Evolutionary conservation across 1,140 invertebrate species (phyloP).

Genomic region (Caenorhabditis remanei): DNA sequence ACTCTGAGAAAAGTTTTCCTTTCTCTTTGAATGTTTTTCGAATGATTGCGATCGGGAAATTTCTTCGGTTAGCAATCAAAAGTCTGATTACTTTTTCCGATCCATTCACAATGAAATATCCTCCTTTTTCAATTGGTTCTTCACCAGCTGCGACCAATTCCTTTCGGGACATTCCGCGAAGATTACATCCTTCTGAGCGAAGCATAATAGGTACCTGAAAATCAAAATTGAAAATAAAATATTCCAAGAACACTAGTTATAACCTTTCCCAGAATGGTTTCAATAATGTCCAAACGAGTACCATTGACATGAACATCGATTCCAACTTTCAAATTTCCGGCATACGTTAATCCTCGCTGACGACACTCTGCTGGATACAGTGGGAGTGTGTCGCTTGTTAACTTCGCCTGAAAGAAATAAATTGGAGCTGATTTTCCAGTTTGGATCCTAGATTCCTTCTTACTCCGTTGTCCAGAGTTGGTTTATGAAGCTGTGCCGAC

Average conservation of each 20-base stretch:
- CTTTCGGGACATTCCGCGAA: slow-evolving; percentile 66
- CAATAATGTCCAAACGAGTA: slow-evolving; percentile 67
- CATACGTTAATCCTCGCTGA: slow-evolving; percentile 75
- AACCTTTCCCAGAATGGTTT: slow-evolving; percentile 69
- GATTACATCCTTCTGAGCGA: slow-evolving; percentile 73
- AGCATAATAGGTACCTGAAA: slow-evolving; percentile 76
- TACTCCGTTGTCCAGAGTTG: slow-evolving; percentile 60
- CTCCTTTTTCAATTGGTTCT: slow-evolving; percentile 74
- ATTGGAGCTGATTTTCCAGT: background rate
- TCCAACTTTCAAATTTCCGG: slow-evolving; percentile 69
- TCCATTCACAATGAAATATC: slow-evolving; percentile 77
- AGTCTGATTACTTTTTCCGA: slow-evolving; percentile 76
- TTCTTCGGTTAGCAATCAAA: slow-evolving; percentile 74
- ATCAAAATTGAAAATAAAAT: background rate
- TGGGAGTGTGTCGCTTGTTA: slow-evolving; percentile 46
- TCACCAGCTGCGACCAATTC: slow-evolving; percentile 72
- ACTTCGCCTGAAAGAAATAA: background rate
- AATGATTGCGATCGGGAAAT: slow-evolving; percentile 74
- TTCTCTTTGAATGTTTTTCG: slow-evolving; percentile 73
- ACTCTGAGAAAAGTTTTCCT: slow-evolving; percentile 75
- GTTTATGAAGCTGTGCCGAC: slow-evolving; percentile 65
- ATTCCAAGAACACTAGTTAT: background rate
- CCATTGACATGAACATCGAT: slow-evolving; percentile 72
- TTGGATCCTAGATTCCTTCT: too few relatives aligned
- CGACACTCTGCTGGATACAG: slow-evolving; percentile 74